Base-by-base conservation (phyloP, 2,888 invertebrate genomes). In the Thelaira solivaga region DNA sequence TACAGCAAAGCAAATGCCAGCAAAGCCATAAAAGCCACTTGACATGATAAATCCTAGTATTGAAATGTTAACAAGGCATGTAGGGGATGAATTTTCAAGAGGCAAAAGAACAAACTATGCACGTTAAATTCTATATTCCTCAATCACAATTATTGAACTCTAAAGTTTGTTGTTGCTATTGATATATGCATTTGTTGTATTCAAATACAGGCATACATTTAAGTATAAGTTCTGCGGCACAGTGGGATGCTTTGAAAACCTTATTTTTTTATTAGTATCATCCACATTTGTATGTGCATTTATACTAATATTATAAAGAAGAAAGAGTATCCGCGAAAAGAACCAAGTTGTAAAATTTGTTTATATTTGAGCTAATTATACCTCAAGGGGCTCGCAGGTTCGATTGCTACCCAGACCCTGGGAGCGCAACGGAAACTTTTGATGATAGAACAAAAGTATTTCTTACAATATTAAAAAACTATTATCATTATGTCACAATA, bases 11-110 rank as follows among this genome's bases (percentile, higher is more conserved):
- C 49, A 59, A 64, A 68, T 43, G 10, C 45, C 34, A 62, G 59
- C 31, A 49, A 71, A 45, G 59, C 68, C 41, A 39, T 31, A 51
- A 64, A 67, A 31, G 18, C 67, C 41, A 77, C 77, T 77, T 73
- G 73, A 68, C 77, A 73, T 68, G 41, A n/a, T 67, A 47, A 72
- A 64, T 57, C 55, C 62, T 43, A 24, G 43, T 24, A 49, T 18
- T 62, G 31, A 53, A 53, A 53, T 18, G 31, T 1, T 24, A 62
- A 45, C 51, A 26, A 34, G 71, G 41, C n/a, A n/a, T n/a, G 61
- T 26, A 6, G 26, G 26, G 26, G n/a, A 26, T 24, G 18, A 7
- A 34, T 13, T 16, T n/a, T n/a, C n/a, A n/a, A n/a, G n/a, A n/a
- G n/a, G n/a, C n/a, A n/a, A 26, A 49, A 39, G 11, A 22, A 31